Percentiles rank a stretch among this genome's conserved stretches.
phyloP scores from a whole-genome alignment of 1,140 invertebrate species.

The Aphaenogaster floridana region DNA sequence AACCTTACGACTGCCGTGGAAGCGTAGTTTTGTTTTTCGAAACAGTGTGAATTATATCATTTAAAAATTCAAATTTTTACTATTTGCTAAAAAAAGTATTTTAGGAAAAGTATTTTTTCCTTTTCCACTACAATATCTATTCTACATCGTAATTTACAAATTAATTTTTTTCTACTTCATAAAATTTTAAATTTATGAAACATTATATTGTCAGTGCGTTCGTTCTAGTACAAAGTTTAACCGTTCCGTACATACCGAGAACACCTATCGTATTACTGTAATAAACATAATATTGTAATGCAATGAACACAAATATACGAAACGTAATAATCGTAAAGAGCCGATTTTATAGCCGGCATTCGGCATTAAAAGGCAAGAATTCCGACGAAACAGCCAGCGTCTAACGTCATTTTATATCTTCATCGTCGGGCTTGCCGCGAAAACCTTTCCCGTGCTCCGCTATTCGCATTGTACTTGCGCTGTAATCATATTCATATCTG shows the following conservation, averaged over 20 bases:
- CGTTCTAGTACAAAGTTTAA: not conserved
- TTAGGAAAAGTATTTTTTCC: not conserved
- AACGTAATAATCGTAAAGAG: slow-evolving; percentile 47
- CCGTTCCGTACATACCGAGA: not conserved
- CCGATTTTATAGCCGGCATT: slow-evolving; percentile 16
- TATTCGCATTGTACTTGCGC: slow-evolving; percentile 74
- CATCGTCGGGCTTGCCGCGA: slow-evolving; percentile 46
- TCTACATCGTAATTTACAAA: not conserved
- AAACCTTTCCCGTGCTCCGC: slow-evolving; percentile 21
- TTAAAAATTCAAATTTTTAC: not conserved
- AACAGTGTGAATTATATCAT: not conserved
- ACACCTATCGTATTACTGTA: slow-evolving; percentile 5
- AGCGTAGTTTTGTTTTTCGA: not conserved
- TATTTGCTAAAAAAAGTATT: not conserved
- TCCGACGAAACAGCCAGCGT: not conserved
- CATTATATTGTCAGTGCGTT: not conserved
- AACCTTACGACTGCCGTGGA: not conserved
- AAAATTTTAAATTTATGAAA: slow-evolving; percentile 17
- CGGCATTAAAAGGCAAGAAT: slow-evolving; percentile 35
- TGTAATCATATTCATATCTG: slow-evolving; percentile 85
- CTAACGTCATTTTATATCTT: slow-evolving; percentile 49
- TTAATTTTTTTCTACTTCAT: not conserved
- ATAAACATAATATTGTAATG: slow-evolving; percentile 20
- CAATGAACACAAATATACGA: slow-evolving; percentile 4
- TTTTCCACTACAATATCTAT: not conserved